Conservation (phyloP, 2,113 vertebrate species). For the Crotalus tigris region DNA sequence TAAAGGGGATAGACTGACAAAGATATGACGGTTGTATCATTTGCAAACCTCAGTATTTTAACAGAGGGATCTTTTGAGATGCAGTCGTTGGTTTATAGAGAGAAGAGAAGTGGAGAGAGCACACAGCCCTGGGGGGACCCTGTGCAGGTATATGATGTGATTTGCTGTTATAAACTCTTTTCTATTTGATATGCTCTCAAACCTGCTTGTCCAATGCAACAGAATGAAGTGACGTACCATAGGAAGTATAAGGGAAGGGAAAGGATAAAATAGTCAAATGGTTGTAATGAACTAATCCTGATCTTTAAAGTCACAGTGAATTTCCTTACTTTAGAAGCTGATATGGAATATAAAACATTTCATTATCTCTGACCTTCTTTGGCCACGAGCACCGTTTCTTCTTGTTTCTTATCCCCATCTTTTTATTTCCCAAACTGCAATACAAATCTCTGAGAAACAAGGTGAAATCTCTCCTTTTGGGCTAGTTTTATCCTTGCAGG, state of each 20-base stretch:
- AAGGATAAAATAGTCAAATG: background rate
- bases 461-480: background rate
- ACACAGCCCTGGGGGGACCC: too few relatives aligned
- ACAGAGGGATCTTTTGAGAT: too few relatives aligned
- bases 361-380: background rate
- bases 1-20: too few relatives aligned
- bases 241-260: background rate
- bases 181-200: background rate
- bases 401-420: background rate
- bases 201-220: background rate
- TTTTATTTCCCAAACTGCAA: background rate
- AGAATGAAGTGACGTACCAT: background rate
- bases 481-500: conserved; percentile 15
- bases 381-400: background rate
- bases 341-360: background rate
- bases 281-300: background rate
- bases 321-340: background rate
- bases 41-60: too few relatives aligned
- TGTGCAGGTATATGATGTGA: too few relatives aligned
- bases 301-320: background rate
- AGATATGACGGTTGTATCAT: too few relatives aligned
- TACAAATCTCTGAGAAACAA: background rate
- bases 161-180: background rate
- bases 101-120: too few relatives aligned
- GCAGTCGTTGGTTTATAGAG: too few relatives aligned